A percentile compares a stretch with the other conserved stretches of the same genome.
Evolutionary conservation across 2,113 vertebrate species (phyloP).

Genomic region (Conger conger): DNA sequence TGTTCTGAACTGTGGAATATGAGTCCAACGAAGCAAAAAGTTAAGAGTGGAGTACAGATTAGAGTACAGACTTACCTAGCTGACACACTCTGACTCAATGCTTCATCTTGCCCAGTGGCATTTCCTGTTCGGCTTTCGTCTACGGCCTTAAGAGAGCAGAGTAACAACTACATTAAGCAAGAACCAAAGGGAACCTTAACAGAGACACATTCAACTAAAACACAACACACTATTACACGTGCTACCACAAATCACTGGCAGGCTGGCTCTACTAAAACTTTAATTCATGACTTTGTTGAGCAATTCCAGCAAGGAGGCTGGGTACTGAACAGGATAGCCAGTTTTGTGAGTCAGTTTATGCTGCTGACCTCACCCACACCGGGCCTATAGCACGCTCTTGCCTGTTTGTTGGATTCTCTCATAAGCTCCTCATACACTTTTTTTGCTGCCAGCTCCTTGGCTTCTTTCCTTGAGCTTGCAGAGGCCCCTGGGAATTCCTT

Average conservation of each 20-base stretch:
- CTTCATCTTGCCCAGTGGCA: slow-evolving; percentile 1
- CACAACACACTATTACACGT: too few relatives aligned
- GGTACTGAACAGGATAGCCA: neutral
- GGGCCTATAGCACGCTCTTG: slow-evolving; percentile 15
- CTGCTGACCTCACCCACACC: neutral
- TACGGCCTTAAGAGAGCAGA: slow-evolving; percentile 41
- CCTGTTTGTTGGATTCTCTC: slow-evolving; percentile 31
- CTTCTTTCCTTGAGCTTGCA: slow-evolving; percentile 58
- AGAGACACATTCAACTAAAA: too few relatives aligned
- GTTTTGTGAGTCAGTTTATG: neutral
- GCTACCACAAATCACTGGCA: neutral
- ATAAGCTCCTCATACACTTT: slow-evolving; percentile 43
- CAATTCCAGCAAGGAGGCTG: neutral
- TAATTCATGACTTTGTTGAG: neutral
- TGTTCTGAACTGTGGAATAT: too few relatives aligned
- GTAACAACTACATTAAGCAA: neutral
- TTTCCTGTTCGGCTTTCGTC: slow-evolving; percentile 12
- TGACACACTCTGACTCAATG: slow-evolving; percentile 11
- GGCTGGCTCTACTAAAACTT: neutral
- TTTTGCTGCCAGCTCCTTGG: slow-evolving; percentile 62
- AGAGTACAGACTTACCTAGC: slow-evolving; percentile 41
- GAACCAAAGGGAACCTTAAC: too few relatives aligned
- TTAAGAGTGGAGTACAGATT: neutral
- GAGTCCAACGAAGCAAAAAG: too few relatives aligned
- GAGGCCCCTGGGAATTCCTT: slow-evolving; percentile 48